Conservation (phyloP, 2,888 invertebrate genomes). For the Pachliopta kotzebuea region DNA sequence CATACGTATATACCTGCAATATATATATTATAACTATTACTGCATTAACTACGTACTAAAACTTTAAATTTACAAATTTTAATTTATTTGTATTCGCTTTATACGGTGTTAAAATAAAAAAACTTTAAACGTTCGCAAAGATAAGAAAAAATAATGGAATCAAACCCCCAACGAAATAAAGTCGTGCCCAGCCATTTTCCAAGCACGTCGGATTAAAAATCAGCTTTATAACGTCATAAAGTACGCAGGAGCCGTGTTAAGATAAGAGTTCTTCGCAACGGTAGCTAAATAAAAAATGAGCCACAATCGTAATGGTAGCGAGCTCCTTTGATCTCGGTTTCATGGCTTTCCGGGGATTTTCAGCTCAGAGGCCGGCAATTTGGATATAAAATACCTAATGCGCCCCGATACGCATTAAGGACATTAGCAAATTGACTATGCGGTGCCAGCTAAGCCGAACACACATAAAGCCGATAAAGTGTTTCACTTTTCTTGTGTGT, state of each 20-base stretch:
- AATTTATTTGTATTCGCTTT: not conserved
- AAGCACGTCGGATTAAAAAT: constrained; percentile 76
- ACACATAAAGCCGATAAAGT: constrained; percentile 15
- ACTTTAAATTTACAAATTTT: not conserved
- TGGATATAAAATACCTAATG: constrained; percentile 73
- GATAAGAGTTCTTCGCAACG: constrained; percentile 67
- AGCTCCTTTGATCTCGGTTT: constrained; percentile 77
- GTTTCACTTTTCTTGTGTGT: constrained; percentile 6
- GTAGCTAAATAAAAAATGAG: constrained; percentile 78
- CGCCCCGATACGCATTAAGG: constrained; percentile 67
- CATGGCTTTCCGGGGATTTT: constrained; percentile 74
- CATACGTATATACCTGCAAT: too few species aligned
- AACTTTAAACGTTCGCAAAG: not conserved
- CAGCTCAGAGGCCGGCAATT: constrained; percentile 68
- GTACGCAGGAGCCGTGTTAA: constrained; percentile 65
- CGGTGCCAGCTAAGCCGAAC: constrained; percentile 33
- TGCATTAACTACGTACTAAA: not conserved
- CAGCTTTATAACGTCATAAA: constrained; percentile 80
- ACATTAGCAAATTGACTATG: constrained; percentile 71
- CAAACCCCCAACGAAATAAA: constrained; percentile 44
- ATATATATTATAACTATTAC: too few species aligned
- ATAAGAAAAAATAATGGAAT: constrained; percentile 28
- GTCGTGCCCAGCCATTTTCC: constrained; percentile 55
- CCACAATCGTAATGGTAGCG: constrained; percentile 75
- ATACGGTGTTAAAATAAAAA: not conserved